Percentiles rank a stretch among this genome's conserved stretches.
phyloP scores from a whole-genome alignment of 2,113 vertebrate genomes.

The Podarcis cretensis region DNA sequence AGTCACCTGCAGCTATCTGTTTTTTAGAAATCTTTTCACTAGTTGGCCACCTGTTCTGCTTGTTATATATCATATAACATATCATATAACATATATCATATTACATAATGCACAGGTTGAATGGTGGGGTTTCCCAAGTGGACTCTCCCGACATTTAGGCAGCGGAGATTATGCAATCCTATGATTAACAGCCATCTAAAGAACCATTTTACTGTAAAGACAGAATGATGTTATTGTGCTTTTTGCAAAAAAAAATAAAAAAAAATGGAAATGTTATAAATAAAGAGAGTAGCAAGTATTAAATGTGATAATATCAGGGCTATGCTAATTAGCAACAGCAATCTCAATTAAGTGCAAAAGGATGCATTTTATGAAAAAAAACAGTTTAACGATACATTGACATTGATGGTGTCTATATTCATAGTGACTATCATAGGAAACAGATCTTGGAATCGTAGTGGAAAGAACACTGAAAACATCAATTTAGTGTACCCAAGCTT shows the following conservation, averaged over 20 bases:
- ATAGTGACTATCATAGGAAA: background rate
- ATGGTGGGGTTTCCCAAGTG: no score
- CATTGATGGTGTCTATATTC: background rate
- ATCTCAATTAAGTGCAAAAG: background rate
- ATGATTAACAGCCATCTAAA: background rate
- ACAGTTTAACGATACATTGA: background rate
- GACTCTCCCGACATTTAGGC: no score
- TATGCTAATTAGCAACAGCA: background rate
- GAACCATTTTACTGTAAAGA: background rate
- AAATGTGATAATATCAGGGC: background rate
- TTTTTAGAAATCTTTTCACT: no score
- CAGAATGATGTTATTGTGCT: no score
- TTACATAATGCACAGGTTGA: no score
- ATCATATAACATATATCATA: no score
- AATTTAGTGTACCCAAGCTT: background rate
- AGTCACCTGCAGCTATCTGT: no score
- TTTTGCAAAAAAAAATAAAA: background rate
- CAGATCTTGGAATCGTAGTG: background rate
- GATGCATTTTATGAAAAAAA: background rate
- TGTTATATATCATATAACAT: no score
- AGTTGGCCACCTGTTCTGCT: no score
- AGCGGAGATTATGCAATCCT: no score
- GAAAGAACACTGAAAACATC: background rate
- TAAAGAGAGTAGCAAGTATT: background rate
- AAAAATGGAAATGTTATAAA: background rate